Evolutionary conservation across 2,113 vertebrate species (phyloP).

Genomic region (Cynocephalus volans): DNA sequence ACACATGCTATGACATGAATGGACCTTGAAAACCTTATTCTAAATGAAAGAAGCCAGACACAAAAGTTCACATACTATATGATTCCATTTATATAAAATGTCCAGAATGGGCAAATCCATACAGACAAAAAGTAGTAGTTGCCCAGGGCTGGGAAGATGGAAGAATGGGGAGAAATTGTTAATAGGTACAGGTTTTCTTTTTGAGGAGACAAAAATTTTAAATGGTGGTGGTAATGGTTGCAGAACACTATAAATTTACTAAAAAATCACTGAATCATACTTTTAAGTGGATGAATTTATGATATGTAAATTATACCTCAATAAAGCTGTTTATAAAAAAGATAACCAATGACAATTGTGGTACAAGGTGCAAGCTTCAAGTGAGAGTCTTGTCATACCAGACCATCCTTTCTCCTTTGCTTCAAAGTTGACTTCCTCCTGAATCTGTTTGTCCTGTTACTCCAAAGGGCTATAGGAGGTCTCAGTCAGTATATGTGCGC

Average conservation of each 20-base stretch:
- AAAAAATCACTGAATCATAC: not conserved
- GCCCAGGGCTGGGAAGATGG: not conserved
- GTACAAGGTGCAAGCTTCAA: not conserved
- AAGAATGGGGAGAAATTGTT: not conserved
- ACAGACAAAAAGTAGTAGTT: not conserved
- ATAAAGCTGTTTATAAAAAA: not conserved
- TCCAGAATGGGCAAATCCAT: not conserved
- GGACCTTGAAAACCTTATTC: not conserved
- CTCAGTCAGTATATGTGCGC: not conserved
- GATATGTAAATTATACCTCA: not conserved
- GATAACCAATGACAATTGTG: not conserved
- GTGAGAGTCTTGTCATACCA: not conserved
- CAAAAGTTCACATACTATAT: not conserved
- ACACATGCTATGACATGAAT: not conserved
- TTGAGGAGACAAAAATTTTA: not conserved
- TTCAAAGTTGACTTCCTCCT: not conserved
- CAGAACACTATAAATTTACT: not conserved
- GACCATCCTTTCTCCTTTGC: not conserved
- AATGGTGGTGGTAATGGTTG: not conserved
- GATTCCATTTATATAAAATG: constrained; percentile 2
- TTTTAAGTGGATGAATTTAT: not conserved
- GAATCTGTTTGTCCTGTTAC: not conserved
- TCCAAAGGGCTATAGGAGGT: not conserved
- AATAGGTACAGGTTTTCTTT: not conserved
- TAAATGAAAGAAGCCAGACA: not conserved